Base-by-base conservation (phyloP, 2,888 invertebrate species). In the Eilema griseolum region DNA sequence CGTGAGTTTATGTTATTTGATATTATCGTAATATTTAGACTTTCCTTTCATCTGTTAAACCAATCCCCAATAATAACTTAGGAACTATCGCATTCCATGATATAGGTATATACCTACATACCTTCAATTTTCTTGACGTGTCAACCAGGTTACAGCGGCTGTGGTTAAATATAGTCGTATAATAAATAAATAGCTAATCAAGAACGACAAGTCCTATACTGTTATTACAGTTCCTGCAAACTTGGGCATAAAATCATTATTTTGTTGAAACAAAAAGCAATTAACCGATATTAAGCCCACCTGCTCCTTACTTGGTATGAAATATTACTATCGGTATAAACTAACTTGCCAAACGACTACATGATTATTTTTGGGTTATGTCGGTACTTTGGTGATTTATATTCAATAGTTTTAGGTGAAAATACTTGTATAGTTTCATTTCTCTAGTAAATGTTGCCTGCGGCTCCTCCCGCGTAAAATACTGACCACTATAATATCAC, bases 221-320 rank as follows among this genome's bases (percentile, higher is more conserved):
- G 72, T 82, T 79, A 85, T 85, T 84, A 80, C 80, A 70, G 78
- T 84, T 82, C 85, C 79, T 81, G 60, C 79, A 76, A 83, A 83
- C 77, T 84, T 83, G 33, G 70, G 79, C 78, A 78, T 78, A 83
- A 86, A 87, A 84, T 85, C 78, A 87, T 87, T 82, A 85, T 84
- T 83, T 85, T 82, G 80, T 78, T 76, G 80, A 83, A 87, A 86
- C 87, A 87, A 85, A 80, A 76, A 78, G 83, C 83, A 86, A 84
- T 86, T 86, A 87, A 81, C 86, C 79, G 79, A 81, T 83, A 84
- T 85, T 82, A 86, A 82, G 69, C 80, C 82, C 87, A 87, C 88
- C 87, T 87, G 86, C 83, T 83, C 74, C 79, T 83, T 81, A 78
- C 71, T 75, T 78, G 76, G 80, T 81, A 70, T 83, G 78, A 85